Evolutionary conservation across 2,113 vertebrate species (phyloP).

Genomic region (Tragelaphus scriptus): DNA sequence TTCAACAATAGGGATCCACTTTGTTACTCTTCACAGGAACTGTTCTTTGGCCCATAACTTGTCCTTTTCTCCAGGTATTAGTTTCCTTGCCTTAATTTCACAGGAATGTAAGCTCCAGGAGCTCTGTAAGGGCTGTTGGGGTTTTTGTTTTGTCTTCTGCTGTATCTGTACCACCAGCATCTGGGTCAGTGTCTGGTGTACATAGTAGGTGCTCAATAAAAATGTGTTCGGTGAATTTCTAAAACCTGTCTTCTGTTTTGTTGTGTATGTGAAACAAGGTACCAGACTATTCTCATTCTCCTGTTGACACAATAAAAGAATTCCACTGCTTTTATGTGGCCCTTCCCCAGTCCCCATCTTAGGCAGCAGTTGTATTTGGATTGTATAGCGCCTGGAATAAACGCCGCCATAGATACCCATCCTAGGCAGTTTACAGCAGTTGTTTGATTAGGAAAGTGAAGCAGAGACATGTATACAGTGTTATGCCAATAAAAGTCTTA

Average conservation of each 20-base stretch:
- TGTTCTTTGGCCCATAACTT: not conserved
- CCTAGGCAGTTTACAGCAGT: not conserved
- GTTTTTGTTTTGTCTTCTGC: constrained; percentile 14
- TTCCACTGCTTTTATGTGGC: not conserved
- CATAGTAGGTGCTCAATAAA: constrained; percentile 54
- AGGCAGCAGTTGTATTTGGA: not conserved
- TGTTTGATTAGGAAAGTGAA: not conserved
- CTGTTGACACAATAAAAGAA: not conserved
- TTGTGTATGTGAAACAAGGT: not conserved
- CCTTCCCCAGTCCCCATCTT: not conserved
- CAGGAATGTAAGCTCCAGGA: not conserved
- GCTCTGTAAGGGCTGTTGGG: not conserved
- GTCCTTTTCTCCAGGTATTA: not conserved
- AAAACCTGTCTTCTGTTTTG: not conserved
- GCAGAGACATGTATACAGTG: not conserved
- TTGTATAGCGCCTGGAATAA: not conserved
- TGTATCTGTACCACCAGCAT: not conserved
- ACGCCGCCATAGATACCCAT: not conserved
- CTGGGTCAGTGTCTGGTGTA: not conserved
- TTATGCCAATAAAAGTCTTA: not conserved
- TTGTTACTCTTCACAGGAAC: not conserved
- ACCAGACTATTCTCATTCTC: not conserved
- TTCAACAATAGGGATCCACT: not conserved
- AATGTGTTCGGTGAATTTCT: not conserved
- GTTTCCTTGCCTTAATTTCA: not conserved